Evolutionary conservation across 2,888 invertebrate species (phyloP).

Genomic region (Athripsodes cinereus): DNA sequence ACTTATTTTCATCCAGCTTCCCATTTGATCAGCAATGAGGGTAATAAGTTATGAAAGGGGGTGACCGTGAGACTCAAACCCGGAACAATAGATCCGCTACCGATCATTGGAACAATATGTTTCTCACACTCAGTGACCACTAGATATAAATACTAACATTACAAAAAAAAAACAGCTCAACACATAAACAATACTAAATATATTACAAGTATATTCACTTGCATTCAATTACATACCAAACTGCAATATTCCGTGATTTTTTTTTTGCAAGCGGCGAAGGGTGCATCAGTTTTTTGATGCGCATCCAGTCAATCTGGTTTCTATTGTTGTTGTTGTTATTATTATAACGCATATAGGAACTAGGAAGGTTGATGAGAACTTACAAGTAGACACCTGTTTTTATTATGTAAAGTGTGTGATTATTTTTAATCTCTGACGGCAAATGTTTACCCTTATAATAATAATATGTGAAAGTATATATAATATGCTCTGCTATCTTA

Average conservation of each 20-base stretch:
- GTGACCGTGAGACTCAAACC: constrained; percentile 22
- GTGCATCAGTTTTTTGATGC: not conserved
- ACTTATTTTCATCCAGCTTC: too few species aligned
- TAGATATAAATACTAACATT: too few species aligned
- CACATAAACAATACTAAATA: too few species aligned
- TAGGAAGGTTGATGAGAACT: not conserved
- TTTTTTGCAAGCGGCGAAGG: not conserved
- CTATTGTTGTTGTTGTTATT: not conserved
- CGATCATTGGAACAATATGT: constrained; percentile 6
- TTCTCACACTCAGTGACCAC: constrained; percentile 15
- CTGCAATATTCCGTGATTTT: not conserved
- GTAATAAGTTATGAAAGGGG: not conserved
- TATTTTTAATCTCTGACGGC: too few species aligned
- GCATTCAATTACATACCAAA: too few species aligned
- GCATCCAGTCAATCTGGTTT: not conserved
- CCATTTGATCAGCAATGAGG: constrained; percentile 12
- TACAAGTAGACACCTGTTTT: too few species aligned
- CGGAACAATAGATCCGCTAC: constrained; percentile 19
- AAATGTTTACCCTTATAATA: too few species aligned
- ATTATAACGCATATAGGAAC: not conserved
- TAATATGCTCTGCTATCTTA: too few species aligned
- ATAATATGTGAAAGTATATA: too few species aligned
- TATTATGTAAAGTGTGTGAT: too few species aligned
- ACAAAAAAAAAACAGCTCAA: too few species aligned
- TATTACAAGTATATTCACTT: too few species aligned